phyloP scores from a whole-genome alignment of 2,797 vertebrate genomes.

The Acanthurus leucopareius region DNA sequence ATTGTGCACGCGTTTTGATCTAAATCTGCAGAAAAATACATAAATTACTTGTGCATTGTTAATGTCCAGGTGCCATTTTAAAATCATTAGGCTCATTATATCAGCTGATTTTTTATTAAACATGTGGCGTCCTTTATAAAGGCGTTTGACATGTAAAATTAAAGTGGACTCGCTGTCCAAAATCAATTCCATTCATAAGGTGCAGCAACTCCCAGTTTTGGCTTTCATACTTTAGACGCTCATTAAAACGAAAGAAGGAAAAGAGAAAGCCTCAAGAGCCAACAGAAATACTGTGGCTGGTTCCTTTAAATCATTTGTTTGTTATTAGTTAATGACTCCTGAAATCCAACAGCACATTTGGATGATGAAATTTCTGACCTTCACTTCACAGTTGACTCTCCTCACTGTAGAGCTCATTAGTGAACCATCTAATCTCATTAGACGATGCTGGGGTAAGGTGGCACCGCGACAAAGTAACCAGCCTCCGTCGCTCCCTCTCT shows the following conservation, averaged over 20 bases:
- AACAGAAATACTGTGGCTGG: slow-evolving; percentile 50
- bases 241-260: slow-evolving; percentile 64
- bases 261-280: slow-evolving; percentile 47
- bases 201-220: slow-evolving; percentile 25
- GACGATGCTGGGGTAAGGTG: slow-evolving; percentile 75
- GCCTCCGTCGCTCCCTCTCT: slow-evolving; percentile 8
- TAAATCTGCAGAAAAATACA: slow-evolving; percentile 46
- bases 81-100: background rate
- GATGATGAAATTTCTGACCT: slow-evolving; percentile 84
- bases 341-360: slow-evolving; percentile 81
- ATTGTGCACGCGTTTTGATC: slow-evolving; percentile 55
- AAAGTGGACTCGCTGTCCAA: background rate
- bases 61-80: slow-evolving; percentile 15
- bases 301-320: slow-evolving; percentile 82
- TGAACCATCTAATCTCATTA: slow-evolving; percentile 85
- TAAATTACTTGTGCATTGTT: slow-evolving; percentile 20
- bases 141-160: slow-evolving; percentile 22
- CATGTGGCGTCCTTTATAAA: slow-evolving; percentile 1
- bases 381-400: slow-evolving; percentile 83
- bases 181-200: slow-evolving; percentile 32
- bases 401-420: slow-evolving; percentile 83
- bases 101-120: background rate
- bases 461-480: slow-evolving; percentile 75
- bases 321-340: slow-evolving; percentile 84
- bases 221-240: slow-evolving; percentile 58